phyloP scores from a whole-genome alignment of 2,797 vertebrate genomes.

The Microctenopoma stevenorrisi region DNA sequence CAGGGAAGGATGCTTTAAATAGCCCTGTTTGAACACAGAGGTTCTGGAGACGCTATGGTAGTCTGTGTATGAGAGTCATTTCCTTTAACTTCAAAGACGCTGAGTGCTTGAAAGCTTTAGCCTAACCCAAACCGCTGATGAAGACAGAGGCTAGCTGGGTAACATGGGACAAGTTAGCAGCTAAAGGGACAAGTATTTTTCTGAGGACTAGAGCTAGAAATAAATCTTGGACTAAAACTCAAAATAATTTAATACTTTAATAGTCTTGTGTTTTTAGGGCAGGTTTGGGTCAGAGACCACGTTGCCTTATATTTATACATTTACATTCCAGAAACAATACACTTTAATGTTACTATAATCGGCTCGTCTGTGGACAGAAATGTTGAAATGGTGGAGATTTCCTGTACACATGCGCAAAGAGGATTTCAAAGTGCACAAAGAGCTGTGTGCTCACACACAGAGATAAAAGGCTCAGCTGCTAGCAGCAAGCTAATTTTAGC shows the following conservation, averaged over 20 bases:
- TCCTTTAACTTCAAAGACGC: conserved; percentile 53
- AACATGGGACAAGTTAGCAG: not conserved
- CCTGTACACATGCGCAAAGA: conserved; percentile 15
- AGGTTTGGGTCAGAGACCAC: not conserved
- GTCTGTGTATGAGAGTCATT: conserved; percentile 49
- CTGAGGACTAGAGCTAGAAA: not conserved
- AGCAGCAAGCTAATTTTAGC: conserved; percentile 72
- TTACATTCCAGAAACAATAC: not conserved
- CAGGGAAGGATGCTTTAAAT: conserved; percentile 17
- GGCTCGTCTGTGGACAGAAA: not conserved
- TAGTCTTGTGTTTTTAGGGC: too few species aligned
- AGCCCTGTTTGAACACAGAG: conserved; percentile 34
- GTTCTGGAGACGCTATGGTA: not conserved
- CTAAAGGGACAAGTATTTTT: not conserved
- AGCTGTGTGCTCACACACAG: conserved; percentile 9
- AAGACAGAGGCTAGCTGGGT: not conserved
- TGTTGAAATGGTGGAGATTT: conserved; percentile 7
- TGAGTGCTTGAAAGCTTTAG: not conserved
- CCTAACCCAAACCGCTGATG: not conserved
- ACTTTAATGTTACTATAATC: not conserved
- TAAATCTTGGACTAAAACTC: too few species aligned
- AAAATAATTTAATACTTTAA: too few species aligned
- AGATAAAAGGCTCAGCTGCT: conserved; percentile 55
- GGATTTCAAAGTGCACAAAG: conserved; percentile 14
- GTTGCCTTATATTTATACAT: not conserved